Percentiles rank a stretch among this genome's conserved stretches.
Evolutionary conservation across 2,113 vertebrate species (phyloP).

Genomic region (Indicator maculatus): DNA sequence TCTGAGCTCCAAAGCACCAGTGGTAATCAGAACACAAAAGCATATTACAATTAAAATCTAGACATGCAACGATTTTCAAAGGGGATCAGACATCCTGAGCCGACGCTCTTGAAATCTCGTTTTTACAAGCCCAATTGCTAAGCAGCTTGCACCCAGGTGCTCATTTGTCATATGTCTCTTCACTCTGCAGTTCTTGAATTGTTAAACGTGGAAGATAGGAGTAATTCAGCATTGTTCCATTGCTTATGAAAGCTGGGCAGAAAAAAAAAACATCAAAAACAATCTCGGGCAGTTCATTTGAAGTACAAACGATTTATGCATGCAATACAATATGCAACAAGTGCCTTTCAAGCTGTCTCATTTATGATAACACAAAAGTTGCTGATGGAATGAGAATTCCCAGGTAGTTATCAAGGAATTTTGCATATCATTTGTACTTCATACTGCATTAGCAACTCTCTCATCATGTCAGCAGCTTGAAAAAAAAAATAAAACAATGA

Average conservation of each 20-base stretch:
- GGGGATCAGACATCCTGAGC: background rate
- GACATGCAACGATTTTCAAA: conserved; percentile 29
- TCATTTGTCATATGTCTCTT: conserved; percentile 37
- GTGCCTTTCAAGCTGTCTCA: conserved; percentile 45
- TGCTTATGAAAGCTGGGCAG: conserved; percentile 21
- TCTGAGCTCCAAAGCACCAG: background rate
- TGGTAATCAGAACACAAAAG: conserved; percentile 15
- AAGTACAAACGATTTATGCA: conserved; percentile 57
- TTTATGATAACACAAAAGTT: conserved; percentile 38
- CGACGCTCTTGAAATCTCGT: background rate
- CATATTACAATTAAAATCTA: conserved; percentile 29
- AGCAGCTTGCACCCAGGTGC: conserved; percentile 24
- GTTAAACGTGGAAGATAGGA: background rate
- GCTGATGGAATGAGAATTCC: conserved; percentile 24
- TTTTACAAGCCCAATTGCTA: conserved; percentile 46
- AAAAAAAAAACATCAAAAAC: conserved; percentile 10
- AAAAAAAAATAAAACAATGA: conserved; percentile 18
- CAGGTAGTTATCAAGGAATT: conserved; percentile 34
- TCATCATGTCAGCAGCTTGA: conserved; percentile 4
- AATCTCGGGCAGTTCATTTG: conserved; percentile 47
- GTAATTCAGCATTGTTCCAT: conserved; percentile 27
- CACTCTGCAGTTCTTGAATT: conserved; percentile 18
- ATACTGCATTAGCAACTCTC: conserved; percentile 9
- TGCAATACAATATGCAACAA: conserved; percentile 49
- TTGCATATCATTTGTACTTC: conserved; percentile 35